A percentile compares a stretch with the other conserved stretches of the same genome.
These are phyloP conservation scores for Alectura lathami DNA, from an alignment of 2,113 vertebrate genomes.

Conservation along the genomic window DNA sequence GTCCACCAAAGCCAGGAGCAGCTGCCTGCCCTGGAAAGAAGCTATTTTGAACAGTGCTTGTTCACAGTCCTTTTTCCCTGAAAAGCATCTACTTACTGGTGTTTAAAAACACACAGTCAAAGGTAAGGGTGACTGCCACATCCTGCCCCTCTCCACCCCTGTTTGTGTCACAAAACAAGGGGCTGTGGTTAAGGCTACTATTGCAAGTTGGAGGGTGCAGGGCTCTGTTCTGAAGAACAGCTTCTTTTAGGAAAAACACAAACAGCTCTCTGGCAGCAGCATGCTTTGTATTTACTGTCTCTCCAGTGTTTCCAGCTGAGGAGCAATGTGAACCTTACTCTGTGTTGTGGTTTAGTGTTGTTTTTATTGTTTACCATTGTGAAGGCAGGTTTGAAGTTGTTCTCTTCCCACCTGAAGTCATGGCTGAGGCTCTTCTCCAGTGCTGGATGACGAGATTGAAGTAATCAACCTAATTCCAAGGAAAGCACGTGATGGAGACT, in stretches of 20 bases:
- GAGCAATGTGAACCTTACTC: conserved; percentile 1
- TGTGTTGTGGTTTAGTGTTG: conserved; percentile 27
- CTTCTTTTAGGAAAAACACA: not conserved
- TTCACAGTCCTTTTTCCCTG: not conserved
- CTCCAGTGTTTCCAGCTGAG: conserved; percentile 28
- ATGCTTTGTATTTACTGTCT: conserved; percentile 40
- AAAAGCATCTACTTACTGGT: not conserved
- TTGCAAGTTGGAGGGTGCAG: not conserved
- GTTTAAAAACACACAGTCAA: not conserved
- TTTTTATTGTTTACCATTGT: conserved; percentile 18
- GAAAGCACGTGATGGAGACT: not conserved
- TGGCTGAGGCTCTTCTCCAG: not conserved
- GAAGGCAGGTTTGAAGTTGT: conserved; percentile 41
- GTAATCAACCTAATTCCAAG: not conserved
- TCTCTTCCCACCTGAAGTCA: not conserved
- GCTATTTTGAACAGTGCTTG: not conserved
- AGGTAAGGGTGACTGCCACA: not conserved
- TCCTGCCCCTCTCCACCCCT: not conserved
- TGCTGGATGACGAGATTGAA: not conserved
- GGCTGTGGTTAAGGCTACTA: not conserved
- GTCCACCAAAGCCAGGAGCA: not conserved
- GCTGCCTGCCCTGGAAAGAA: not conserved
- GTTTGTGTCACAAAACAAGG: not conserved
- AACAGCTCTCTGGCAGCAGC: not conserved
- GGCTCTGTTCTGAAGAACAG: not conserved